Percentiles rank a stretch among this genome's conserved stretches.
These are phyloP conservation scores for Nephrotoma flavescens DNA, from an alignment of 2,888 invertebrate species.

Conservation along the genomic window DNA sequence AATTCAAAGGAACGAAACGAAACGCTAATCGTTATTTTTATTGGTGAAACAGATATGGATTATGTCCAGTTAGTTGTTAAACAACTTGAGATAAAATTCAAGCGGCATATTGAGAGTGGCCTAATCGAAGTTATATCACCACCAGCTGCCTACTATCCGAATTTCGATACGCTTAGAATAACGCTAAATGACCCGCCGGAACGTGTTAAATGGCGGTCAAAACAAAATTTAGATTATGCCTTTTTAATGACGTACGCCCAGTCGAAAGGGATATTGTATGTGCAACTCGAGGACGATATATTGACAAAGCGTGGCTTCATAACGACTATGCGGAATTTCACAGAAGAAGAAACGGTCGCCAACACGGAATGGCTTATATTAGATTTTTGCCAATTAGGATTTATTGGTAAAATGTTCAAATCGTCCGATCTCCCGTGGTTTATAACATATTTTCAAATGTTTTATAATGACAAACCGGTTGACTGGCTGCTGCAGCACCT, in stretches of 20 bases:
- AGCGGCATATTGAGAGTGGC: conserved; percentile 56
- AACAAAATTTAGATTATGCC: conserved; percentile 87
- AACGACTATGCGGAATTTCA: conserved; percentile 70
- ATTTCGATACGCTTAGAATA: conserved; percentile 56
- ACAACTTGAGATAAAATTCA: conserved; percentile 63
- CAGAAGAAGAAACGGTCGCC: conserved; percentile 53
- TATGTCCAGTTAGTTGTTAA: conserved; percentile 60
- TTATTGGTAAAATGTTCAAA: conserved; percentile 90
- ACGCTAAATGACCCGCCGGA: conserved; percentile 78
- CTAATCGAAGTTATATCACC: conserved; percentile 83
- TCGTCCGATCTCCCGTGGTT: conserved; percentile 73
- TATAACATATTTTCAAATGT: conserved; percentile 86
- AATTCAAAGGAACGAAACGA: conserved; percentile 53
- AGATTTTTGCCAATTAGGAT: conserved; percentile 87
- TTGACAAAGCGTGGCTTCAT: conserved; percentile 73
- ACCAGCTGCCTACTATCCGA: conserved; percentile 72
- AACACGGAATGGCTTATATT: conserved; percentile 79
- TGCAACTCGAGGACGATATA: conserved; percentile 90
- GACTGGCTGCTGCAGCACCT: conserved; percentile 92
- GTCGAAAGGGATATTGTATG: conserved; percentile 73
- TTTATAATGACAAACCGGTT: conserved; percentile 90
- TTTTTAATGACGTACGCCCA: conserved; percentile 91
- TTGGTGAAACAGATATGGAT: conserved; percentile 72
- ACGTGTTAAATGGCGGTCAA: conserved; percentile 80
- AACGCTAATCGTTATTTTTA: conserved; percentile 68